Percentiles rank a stretch among this genome's conserved stretches.
Evolutionary conservation across 2,888 invertebrate genomes (phyloP).

Genomic region (Griposia aprilina): DNA sequence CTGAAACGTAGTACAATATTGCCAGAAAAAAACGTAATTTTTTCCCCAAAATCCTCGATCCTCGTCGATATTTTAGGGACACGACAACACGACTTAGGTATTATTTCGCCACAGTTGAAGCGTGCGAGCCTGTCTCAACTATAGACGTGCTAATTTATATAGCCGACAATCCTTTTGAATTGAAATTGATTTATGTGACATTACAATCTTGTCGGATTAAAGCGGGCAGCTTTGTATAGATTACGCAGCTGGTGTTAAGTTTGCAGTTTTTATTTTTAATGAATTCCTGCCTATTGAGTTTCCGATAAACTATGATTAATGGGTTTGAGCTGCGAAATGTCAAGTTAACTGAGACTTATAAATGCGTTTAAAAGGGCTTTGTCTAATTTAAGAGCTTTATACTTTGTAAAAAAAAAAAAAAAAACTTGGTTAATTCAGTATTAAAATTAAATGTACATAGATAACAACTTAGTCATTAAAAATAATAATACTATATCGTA

Average conservation of each 20-base stretch:
- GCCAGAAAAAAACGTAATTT: too few relatives aligned
- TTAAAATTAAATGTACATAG: neutral
- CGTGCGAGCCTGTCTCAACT: constrained; percentile 57
- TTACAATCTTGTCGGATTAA: constrained; percentile 68
- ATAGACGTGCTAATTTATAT: constrained; percentile 70
- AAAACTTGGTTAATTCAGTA: neutral
- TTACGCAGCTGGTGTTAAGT: constrained; percentile 63
- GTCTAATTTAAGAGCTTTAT: neutral
- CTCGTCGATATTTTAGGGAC: neutral
- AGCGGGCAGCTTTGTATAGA: constrained; percentile 64
- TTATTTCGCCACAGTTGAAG: constrained; percentile 56
- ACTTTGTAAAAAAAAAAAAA: too few relatives aligned
- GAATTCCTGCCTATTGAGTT: constrained; percentile 61
- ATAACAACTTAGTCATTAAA: neutral
- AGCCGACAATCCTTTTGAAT: constrained; percentile 67
- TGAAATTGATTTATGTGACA: constrained; percentile 76
- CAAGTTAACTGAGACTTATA: constrained; percentile 46
- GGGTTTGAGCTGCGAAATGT: constrained; percentile 36
- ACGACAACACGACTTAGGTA: constrained; percentile 26
- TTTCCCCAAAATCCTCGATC: too few relatives aligned
- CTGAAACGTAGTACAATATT: neutral
- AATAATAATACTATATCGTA: neutral
- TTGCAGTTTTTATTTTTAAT: constrained; percentile 63
- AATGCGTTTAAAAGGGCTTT: constrained; percentile 8
- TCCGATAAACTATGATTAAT: constrained; percentile 64